A percentile compares a stretch with the other conserved stretches of the same genome.
Evolutionary conservation across 2,113 vertebrate species (phyloP).

Genomic region (pig (Sus scrofa)): DNA sequence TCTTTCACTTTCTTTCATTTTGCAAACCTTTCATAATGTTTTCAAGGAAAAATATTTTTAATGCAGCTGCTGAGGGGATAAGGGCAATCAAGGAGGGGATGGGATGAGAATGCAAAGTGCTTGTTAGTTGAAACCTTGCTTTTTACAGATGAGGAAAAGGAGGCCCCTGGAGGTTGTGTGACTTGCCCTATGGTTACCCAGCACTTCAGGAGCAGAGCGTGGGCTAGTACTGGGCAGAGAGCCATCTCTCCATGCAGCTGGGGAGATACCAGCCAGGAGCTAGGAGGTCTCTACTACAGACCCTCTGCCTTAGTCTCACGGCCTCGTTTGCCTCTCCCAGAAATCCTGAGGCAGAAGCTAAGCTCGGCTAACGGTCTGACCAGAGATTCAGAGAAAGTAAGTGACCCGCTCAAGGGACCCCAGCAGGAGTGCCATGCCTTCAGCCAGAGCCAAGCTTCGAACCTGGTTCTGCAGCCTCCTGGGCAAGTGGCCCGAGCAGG

Average conservation of each 20-base stretch:
- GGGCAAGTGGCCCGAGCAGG: too few relatives aligned
- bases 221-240: too few relatives aligned
- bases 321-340: neutral
- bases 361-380: neutral
- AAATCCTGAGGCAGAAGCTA: neutral
- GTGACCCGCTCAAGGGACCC: accelerated
- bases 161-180: neutral
- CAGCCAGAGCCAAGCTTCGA: too few relatives aligned
- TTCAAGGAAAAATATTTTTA: neutral
- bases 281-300: neutral
- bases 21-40: too few relatives aligned
- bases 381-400: neutral
- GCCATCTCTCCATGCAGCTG: too few relatives aligned
- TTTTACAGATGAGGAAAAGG: neutral
- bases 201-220: neutral
- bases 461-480: too few relatives aligned
- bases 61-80: too few relatives aligned
- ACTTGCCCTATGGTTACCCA: neutral
- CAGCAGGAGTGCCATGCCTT: too few relatives aligned
- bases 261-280: too few relatives aligned
- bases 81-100: neutral
- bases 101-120: neutral
- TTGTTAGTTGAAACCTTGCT: neutral
- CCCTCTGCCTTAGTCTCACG: neutral
- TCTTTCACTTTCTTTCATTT: too few relatives aligned